A percentile compares a stretch with the other conserved stretches of the same genome.
These are phyloP conservation scores for Bradysia coprophila DNA, from an alignment of 1,140 invertebrate genomes.

Conservation along the genomic window DNA sequence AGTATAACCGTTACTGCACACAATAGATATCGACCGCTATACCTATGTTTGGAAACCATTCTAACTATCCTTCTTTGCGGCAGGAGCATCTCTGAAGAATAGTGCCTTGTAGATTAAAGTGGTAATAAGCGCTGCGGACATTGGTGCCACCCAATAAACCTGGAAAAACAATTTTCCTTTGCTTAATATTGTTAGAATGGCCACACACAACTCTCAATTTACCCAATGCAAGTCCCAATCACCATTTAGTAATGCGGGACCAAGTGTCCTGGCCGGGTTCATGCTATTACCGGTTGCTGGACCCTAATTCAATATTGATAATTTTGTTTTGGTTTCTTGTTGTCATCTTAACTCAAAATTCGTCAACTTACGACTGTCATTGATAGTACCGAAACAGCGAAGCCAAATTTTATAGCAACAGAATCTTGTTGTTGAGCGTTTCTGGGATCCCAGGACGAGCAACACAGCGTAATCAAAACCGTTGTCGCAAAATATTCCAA, in stretches of 20 bases:
- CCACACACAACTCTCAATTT: constrained; percentile 11
- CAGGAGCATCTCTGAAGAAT: constrained; percentile 22
- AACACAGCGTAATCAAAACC: constrained; percentile 38
- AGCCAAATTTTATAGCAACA: constrained; percentile 36
- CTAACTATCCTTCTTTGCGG: not conserved
- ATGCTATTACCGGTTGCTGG: constrained; percentile 57
- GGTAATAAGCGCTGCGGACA: constrained; percentile 33
- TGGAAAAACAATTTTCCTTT: constrained; percentile 10
- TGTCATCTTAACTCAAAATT: no score
- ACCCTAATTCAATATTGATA: no score
- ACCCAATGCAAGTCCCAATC: constrained; percentile 57
- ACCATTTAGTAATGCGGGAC: constrained; percentile 49
- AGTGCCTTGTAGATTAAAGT: constrained; percentile 39
- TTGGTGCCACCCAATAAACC: constrained; percentile 54
- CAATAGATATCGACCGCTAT: no score
- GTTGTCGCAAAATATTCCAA: constrained; percentile 38
- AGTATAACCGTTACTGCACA: no score
- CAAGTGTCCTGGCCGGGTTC: constrained; percentile 65
- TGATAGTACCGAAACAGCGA: constrained; percentile 35
- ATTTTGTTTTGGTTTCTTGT: no score
- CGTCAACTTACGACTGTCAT: not conserved
- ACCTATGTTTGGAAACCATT: no score
- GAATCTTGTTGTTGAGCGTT: constrained; percentile 35
- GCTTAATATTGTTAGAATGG: not conserved
- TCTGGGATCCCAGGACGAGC: constrained; percentile 39